Percentiles rank a stretch among this genome's conserved stretches.
These are phyloP conservation scores for Lutjanus campechanus DNA, from an alignment of 2,797 vertebrate species.

Conservation along the genomic window DNA sequence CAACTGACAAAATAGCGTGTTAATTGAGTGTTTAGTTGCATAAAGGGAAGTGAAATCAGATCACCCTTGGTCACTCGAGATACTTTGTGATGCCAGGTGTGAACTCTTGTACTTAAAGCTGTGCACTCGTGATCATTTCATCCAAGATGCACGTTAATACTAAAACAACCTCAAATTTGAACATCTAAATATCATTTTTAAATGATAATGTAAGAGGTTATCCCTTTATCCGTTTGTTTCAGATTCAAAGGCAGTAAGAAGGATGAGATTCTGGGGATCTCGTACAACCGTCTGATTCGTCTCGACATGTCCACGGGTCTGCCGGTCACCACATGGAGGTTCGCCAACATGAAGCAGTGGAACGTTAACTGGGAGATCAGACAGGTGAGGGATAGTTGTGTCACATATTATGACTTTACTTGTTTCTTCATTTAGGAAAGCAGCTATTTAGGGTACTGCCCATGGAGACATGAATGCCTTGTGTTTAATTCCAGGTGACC, in stretches of 20 bases:
- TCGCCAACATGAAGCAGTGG: conserved; percentile 98
- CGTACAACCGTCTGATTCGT: conserved; percentile 96
- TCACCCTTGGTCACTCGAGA: no score
- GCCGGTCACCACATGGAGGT: conserved; percentile 97
- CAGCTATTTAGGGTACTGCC: not conserved
- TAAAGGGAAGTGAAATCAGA: no score
- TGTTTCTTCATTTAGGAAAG: not conserved
- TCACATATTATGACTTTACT: not conserved
- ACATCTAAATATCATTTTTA: not conserved
- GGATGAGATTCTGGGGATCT: conserved; percentile 97
- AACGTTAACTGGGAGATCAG: conserved; percentile 99
- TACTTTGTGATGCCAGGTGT: no score
- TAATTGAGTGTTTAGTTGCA: no score
- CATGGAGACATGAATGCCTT: not conserved
- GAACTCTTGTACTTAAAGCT: no score
- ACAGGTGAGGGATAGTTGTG: conserved; percentile 89
- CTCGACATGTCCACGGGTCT: conserved; percentile 92
- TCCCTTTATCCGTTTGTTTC: conserved; percentile 27
- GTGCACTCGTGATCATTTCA: no score
- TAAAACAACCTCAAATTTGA: not conserved
- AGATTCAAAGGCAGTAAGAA: conserved; percentile 97
- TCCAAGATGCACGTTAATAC: no score
- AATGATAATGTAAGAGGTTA: not conserved
- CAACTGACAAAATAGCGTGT: no score
- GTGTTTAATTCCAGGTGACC: conserved; percentile 87